Evolutionary conservation across 1,140 invertebrate genomes (phyloP), one percentile per base, ranked within the genome.

Genomic region (Idris sp.): DNA sequence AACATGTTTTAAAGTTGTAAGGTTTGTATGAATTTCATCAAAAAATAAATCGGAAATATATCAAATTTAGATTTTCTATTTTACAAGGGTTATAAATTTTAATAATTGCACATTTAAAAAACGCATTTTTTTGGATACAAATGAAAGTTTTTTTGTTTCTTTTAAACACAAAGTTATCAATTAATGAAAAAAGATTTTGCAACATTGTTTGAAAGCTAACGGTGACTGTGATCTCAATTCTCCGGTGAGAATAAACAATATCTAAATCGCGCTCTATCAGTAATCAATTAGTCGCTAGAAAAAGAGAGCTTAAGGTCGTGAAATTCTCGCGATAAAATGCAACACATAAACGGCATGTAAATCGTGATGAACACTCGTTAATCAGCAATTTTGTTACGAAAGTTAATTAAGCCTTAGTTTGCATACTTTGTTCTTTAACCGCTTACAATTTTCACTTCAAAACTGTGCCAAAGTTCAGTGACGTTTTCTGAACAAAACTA

Each of bases 371-470:
- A 35, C 31, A 13, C 30, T 25, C 30, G 30, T 49, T 49, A 49
- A 49, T 49, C 18, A 13, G 8, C 46, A 16, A 35, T 49, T 49
- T 49, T 31, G 10, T 38, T 46, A 18, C 43, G 43, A 46, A 30
- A 30, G 43, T 46, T 46, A 46, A 46, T 46, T 46, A 46, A 46
- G 6, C 13, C 28, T 46, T 46, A 25, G 28, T 46, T 46, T 16
- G 28, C 14, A 31, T 31, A 46, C 16, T 19, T 40, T 40, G 36
- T 19, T 40, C 16, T 26, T 26, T 28, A 4, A n/a, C 19, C 9
- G 38, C 11, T 3, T 7, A 7, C 22, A 7, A n/a, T n/a, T n/a
- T n/a, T 30, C 28, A 8, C 28, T 7, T n/a, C 28, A 16, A 33
- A 48, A 48, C 18, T 10, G 44, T 31, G 26, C 9, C 35, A 30